A percentile compares a stretch with the other conserved stretches of the same genome.
phyloP scores from a whole-genome alignment of 1,140 invertebrate genomes.

The Elysia chlorotica region DNA sequence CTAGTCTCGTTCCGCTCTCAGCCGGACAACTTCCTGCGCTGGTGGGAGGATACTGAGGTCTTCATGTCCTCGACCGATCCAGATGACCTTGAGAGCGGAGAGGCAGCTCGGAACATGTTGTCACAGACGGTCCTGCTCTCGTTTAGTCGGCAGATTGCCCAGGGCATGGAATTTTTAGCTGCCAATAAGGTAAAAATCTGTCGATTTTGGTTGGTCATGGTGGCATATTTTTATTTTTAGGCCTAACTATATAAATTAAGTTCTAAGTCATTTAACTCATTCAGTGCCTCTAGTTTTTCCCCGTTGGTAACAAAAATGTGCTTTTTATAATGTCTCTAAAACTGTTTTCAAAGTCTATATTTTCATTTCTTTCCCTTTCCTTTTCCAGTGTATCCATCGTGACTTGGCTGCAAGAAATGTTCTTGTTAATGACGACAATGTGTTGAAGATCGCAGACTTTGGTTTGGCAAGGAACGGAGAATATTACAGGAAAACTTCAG shows the following conservation, averaged over 20 bases:
- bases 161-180: conserved; percentile 96
- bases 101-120: neutral
- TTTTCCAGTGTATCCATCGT: conserved; percentile 84
- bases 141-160: conserved; percentile 94
- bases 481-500: conserved; percentile 95
- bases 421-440: conserved; percentile 87
- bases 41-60: conserved; percentile 12
- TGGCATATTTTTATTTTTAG: too few species aligned
- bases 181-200: conserved; percentile 76
- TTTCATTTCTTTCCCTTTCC: neutral
- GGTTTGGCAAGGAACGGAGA: conserved; percentile 92
- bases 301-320: too few species aligned
- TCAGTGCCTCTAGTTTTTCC: too few species aligned
- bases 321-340: too few species aligned
- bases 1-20: conserved; percentile 67
- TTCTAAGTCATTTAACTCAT: too few species aligned
- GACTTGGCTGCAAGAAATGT: conserved; percentile 98
- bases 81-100: neutral
- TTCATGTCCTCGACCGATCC: conserved; percentile 8
- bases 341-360: too few species aligned
- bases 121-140: conserved; percentile 72
- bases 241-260: too few species aligned
- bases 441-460: conserved; percentile 95
- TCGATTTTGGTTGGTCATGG: too few species aligned
- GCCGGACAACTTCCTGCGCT: conserved; percentile 21